A percentile compares a stretch with the other conserved stretches of the same genome.
Evolutionary conservation across 2,113 vertebrate genomes (phyloP).

Genomic region (Proteles cristata): DNA sequence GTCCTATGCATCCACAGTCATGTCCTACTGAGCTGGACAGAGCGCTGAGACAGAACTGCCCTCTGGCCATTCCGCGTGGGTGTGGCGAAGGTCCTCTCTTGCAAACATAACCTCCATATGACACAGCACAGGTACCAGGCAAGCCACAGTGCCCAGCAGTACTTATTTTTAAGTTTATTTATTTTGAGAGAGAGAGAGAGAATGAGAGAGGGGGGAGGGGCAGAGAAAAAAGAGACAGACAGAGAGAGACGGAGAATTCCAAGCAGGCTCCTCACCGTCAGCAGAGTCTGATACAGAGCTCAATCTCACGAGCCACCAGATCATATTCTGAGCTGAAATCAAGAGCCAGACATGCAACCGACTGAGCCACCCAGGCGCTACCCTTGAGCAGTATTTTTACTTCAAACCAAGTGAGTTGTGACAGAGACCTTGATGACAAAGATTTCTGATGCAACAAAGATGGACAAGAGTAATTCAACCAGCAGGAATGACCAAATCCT

Average conservation of each 20-base stretch:
- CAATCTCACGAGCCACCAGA: too few relatives aligned
- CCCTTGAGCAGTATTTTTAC: background rate
- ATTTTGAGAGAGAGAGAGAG: too few relatives aligned
- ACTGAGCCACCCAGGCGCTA: too few relatives aligned
- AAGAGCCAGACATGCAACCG: too few relatives aligned
- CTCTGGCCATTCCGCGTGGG: too few relatives aligned
- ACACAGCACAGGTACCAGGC: background rate
- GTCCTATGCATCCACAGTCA: background rate
- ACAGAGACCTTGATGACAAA: background rate
- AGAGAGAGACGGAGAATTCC: too few relatives aligned
- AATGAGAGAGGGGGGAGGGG: too few relatives aligned
- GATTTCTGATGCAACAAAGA: background rate
- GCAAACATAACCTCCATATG: background rate
- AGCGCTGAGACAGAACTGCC: background rate
- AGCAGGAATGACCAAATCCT: background rate
- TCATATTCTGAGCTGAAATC: too few relatives aligned
- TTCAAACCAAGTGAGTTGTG: background rate
- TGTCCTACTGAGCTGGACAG: background rate
- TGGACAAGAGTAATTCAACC: background rate
- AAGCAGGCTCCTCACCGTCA: too few relatives aligned
- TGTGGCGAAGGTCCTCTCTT: background rate
- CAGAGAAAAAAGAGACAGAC: too few relatives aligned
- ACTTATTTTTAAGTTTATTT: too few relatives aligned
- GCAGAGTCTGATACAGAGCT: too few relatives aligned
- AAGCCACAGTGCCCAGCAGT: background rate